phyloP scores from a whole-genome alignment of 2,888 invertebrate genomes.

The Nephrotoma appendiculata region DNA sequence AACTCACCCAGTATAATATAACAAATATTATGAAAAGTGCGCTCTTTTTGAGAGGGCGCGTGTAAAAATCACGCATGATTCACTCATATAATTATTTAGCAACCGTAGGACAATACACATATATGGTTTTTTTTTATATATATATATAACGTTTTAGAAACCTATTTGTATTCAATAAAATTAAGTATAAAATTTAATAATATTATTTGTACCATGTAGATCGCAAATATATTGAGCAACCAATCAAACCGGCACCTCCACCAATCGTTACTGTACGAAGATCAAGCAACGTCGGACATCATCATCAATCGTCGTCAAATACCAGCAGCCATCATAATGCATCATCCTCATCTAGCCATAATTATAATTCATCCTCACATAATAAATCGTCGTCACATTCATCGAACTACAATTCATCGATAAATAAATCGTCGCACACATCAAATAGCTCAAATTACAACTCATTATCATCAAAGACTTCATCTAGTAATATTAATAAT shows the following conservation, averaged over 20 bases:
- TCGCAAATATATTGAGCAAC: constrained; percentile 74
- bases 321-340: background rate
- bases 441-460: constrained; percentile 14
- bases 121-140: background rate
- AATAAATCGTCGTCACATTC: background rate
- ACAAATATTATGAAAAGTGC: background rate
- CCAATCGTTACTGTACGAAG: constrained; percentile 50
- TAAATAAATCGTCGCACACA: background rate
- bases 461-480: constrained; percentile 12
- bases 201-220: constrained; percentile 25
- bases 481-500: constrained; percentile 8
- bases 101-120: background rate
- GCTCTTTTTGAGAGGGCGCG: background rate
- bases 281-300: constrained; percentile 28
- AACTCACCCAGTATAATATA: background rate
- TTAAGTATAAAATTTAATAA: background rate
- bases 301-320: constrained; percentile 5
- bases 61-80: background rate
- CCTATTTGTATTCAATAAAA: background rate
- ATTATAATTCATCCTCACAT: background rate
- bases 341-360: background rate
- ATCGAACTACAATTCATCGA: background rate
- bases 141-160: background rate
- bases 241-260: constrained; percentile 59
- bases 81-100: background rate